phyloP scores from a whole-genome alignment of 2,113 vertebrate species.

The Sphaerodactylus townsendi region DNA sequence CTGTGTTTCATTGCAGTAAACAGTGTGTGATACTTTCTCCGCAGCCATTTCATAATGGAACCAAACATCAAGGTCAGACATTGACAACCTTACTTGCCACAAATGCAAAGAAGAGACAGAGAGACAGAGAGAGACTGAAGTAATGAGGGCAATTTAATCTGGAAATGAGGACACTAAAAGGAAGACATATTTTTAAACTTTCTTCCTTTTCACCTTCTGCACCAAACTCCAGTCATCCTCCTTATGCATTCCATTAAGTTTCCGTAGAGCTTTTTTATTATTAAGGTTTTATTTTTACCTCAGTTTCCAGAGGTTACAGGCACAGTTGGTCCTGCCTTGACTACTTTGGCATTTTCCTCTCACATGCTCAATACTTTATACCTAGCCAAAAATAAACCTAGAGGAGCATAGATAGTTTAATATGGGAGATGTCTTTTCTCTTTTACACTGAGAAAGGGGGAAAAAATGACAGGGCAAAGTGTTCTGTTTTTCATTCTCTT shows the following conservation, averaged over 20 bases:
- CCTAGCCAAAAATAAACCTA: conserved; percentile 49
- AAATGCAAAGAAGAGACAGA: not conserved
- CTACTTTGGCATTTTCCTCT: conserved; percentile 55
- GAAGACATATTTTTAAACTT: not conserved
- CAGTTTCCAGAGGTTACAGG: conserved; percentile 49
- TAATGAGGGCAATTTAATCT: not conserved
- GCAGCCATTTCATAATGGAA: not conserved
- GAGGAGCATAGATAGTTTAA: not conserved
- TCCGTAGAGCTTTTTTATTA: conserved; percentile 53
- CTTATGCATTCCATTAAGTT: conserved; percentile 49
- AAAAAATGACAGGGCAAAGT: too few relatives aligned
- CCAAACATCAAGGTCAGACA: not conserved
- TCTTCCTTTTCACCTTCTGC: not conserved
- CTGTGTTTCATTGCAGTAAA: not conserved
- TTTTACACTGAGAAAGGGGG: not conserved
- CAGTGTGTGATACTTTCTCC: not conserved
- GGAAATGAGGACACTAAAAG: not conserved
- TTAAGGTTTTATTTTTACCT: conserved; percentile 62
- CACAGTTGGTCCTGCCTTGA: conserved; percentile 26
- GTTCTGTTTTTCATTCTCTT: too few relatives aligned
- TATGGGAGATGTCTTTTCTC: not conserved
- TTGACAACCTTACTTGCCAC: not conserved
- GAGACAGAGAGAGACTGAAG: not conserved
- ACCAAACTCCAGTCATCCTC: accelerated
- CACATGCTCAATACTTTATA: conserved; percentile 9